Percentiles rank a stretch among this genome's conserved stretches.
Conservation (phyloP, 2,888 invertebrate genomes). For the Griposia aprilina region DNA sequence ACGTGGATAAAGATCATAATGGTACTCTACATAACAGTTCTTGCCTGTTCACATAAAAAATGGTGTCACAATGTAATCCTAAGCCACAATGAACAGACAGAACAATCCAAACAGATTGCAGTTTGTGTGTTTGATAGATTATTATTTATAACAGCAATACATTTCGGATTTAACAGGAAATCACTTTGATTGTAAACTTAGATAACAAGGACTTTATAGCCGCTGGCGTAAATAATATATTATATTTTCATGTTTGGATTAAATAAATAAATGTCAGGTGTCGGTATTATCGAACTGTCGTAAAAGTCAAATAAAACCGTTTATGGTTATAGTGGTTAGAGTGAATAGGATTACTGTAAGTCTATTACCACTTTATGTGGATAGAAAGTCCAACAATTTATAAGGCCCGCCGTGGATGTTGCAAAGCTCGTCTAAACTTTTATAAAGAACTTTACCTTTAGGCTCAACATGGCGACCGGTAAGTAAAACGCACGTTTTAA, state of each 20-base stretch:
- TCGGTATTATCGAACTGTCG: slow-evolving; percentile 16
- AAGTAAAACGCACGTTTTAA: background rate
- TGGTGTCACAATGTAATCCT: background rate
- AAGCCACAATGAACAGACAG: slow-evolving; percentile 18
- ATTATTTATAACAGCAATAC: slow-evolving; percentile 51
- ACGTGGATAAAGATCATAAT: background rate
- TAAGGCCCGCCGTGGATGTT: background rate
- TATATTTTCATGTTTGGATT: slow-evolving; percentile 54
- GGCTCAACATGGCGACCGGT: too few relatives aligned
- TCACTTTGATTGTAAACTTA: slow-evolving; percentile 49
- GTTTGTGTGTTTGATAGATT: slow-evolving; percentile 41
- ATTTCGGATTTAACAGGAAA: slow-evolving; percentile 50
- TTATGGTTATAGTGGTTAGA: slow-evolving; percentile 9
- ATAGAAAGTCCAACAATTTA: slow-evolving; percentile 11
- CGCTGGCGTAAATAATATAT: slow-evolving; percentile 29
- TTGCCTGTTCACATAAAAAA: background rate
- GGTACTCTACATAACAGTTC: background rate
- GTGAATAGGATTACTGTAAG: slow-evolving; percentile 19
- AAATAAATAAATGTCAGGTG: slow-evolving; percentile 45
- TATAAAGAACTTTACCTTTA: too few relatives aligned
- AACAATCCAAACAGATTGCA: background rate
- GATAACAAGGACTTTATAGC: slow-evolving; percentile 44
- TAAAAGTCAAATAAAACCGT: slow-evolving; percentile 46
- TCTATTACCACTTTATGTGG: background rate
- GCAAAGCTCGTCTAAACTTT: background rate